phyloP scores from a whole-genome alignment of 2,113 vertebrate species.

The Chaetorhynchus papuensis region DNA sequence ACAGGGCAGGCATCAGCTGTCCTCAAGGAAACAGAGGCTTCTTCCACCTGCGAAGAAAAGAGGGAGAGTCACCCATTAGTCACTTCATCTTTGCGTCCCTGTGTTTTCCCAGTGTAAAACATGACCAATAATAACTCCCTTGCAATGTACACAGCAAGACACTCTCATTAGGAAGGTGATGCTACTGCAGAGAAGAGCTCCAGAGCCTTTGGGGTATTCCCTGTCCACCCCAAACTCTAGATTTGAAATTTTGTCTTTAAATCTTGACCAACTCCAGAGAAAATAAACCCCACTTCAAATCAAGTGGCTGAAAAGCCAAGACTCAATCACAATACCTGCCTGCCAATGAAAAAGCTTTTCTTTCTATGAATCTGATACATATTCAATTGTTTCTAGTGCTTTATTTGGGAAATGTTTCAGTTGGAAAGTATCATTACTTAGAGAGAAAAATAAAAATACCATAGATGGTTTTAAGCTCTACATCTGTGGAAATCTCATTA shows the following conservation, averaged over 20 bases:
- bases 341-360: slow-evolving; percentile 56
- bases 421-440: slow-evolving; percentile 65
- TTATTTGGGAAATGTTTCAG: slow-evolving; percentile 60
- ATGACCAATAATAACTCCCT: background rate
- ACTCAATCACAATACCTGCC: background rate
- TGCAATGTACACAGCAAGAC: background rate
- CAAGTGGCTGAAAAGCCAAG: background rate
- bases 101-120: background rate
- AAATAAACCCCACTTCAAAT: background rate
- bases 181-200: background rate
- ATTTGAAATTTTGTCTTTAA: background rate
- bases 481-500: slow-evolving; percentile 76
- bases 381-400: slow-evolving; percentile 50
- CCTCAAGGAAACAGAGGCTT: background rate
- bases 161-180: background rate
- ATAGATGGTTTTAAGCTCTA: slow-evolving; percentile 70
- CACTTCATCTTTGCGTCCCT: background rate
- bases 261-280: background rate
- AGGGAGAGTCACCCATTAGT: background rate
- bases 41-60: background rate
- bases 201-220: background rate
- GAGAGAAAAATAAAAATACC: slow-evolving; percentile 61
- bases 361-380: slow-evolving; percentile 29
- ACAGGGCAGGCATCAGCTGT: background rate
- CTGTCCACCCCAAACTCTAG: background rate